These are phyloP conservation scores for Drosophila dives DNA, from an alignment of 2,888 invertebrate species.

Conservation along the genomic window DNA sequence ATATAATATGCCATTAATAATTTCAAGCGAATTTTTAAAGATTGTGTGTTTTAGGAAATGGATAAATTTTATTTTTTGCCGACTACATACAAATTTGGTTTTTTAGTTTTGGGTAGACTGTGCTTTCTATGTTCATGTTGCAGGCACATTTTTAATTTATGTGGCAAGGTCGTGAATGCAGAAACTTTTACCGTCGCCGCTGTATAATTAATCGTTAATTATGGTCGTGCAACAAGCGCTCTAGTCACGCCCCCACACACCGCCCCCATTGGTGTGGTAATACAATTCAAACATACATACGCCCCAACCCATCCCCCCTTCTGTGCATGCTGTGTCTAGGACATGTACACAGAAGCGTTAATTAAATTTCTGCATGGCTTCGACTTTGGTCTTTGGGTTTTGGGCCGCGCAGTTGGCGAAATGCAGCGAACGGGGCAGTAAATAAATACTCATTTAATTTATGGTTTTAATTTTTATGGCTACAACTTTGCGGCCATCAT, in stretches of 20 bases:
- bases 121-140: background rate
- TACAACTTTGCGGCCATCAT: conserved; percentile 72
- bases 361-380: conserved; percentile 74
- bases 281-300: background rate
- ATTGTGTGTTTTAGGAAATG: background rate
- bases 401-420: conserved; percentile 22
- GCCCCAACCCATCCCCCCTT: background rate
- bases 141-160: conserved; percentile 42
- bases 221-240: conserved; percentile 61
- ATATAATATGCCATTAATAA: background rate
- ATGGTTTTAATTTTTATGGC: conserved; percentile 81
- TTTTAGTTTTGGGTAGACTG: background rate
- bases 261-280: conserved; percentile 1
- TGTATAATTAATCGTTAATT: conserved; percentile 78
- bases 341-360: conserved; percentile 80
- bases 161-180: conserved; percentile 43
- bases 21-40: background rate
- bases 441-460: conserved; percentile 80
- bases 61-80: too few species aligned
- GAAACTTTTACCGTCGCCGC: conserved; percentile 27
- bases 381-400: conserved; percentile 36
- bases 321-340: conserved; percentile 67
- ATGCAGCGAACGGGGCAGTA: conserved; percentile 68
- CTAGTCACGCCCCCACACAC: conserved; percentile 39
- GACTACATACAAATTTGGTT: background rate